Conservation (phyloP, 2,113 vertebrate genomes). For the Gymnobelideus leadbeateri region DNA sequence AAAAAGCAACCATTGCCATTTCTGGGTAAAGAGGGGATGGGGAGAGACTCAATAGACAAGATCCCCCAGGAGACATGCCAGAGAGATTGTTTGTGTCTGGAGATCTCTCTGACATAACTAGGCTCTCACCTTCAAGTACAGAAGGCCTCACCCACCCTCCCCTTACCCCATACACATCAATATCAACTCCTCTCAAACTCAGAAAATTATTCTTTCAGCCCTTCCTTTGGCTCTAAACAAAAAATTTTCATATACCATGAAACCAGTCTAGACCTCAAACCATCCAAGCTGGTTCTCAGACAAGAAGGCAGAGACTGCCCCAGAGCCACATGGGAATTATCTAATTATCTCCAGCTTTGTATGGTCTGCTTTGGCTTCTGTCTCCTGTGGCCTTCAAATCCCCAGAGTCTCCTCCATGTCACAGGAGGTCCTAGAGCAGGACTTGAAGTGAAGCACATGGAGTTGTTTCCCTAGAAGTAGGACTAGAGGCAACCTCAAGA, state of each 20-base stretch:
- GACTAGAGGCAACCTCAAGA: not conserved
- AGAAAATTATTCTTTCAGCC: not conserved
- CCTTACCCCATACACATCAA: not conserved
- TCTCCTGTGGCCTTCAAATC: not conserved
- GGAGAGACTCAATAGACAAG: not conserved
- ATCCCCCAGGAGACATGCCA: not conserved
- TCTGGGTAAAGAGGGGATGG: not conserved
- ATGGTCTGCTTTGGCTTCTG: not conserved
- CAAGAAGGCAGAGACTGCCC: not conserved
- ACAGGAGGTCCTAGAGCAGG: not conserved
- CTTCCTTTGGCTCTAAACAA: not conserved
- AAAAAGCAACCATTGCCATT: not conserved
- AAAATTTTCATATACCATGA: not conserved
- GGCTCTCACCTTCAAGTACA: not conserved
- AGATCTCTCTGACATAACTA: not conserved
- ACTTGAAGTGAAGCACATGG: not conserved
- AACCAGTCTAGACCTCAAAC: not conserved
- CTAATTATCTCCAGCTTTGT: not conserved
- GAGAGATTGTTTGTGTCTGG: not conserved
- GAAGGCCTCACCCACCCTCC: not conserved
- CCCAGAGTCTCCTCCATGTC: not conserved
- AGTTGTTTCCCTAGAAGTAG: not conserved
- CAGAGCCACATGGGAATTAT: not conserved
- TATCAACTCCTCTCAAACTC: not conserved
- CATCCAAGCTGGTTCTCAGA: not conserved